Percentiles rank a stretch among this genome's conserved stretches.
These are phyloP conservation scores for Neosilurus hyrtlii DNA, from an alignment of 2,797 vertebrate genomes.

Conservation along the genomic window DNA sequence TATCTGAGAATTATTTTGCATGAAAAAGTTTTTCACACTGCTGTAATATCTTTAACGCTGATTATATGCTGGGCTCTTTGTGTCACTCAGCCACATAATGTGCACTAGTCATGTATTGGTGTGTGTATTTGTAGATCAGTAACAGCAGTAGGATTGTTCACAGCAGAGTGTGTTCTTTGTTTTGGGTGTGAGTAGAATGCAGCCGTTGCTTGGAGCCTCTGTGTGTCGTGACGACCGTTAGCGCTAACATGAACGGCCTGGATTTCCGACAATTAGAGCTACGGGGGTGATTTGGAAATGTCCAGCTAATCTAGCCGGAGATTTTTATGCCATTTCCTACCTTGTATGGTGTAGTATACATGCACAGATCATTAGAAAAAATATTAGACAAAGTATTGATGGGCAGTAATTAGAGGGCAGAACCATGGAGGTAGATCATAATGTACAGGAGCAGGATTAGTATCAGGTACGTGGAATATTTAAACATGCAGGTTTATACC, in stretches of 20 bases:
- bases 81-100: neutral
- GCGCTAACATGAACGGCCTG: slow-evolving; percentile 37
- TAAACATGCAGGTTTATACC: neutral
- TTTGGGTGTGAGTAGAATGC: slow-evolving; percentile 42
- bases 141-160: slow-evolving; percentile 44
- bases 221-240: slow-evolving; percentile 40
- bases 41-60: neutral
- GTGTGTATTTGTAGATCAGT: slow-evolving; percentile 25
- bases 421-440: neutral
- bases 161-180: slow-evolving; percentile 46
- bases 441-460: neutral
- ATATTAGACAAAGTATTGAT: neutral
- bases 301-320: neutral
- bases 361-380: neutral
- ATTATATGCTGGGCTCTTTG: neutral
- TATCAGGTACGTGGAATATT: neutral
- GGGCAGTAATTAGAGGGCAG: neutral
- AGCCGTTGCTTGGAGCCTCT: slow-evolving; percentile 38
- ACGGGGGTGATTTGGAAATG: neutral
- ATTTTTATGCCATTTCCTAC: too few relatives aligned
- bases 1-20: slow-evolving; percentile 2
- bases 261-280: slow-evolving; percentile 33
- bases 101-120: neutral
- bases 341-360: neutral
- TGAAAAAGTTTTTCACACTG: neutral